Evolutionary conservation across 2,888 invertebrate genomes (phyloP).

Genomic region (Alviniconcha strummeri): DNA sequence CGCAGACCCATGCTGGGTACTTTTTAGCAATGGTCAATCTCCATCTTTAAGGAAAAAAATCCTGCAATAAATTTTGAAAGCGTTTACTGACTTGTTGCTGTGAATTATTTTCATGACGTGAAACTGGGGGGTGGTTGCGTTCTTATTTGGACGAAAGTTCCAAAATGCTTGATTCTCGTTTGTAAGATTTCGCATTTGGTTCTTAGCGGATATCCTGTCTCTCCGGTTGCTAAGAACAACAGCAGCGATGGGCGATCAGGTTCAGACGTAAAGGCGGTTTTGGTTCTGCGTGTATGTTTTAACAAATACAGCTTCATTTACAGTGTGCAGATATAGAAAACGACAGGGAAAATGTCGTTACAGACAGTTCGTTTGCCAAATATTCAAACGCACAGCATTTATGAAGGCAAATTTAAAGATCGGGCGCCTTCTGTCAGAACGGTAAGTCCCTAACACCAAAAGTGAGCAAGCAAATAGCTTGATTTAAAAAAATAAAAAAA

Average conservation of each 20-base stretch:
- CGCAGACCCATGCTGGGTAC: too few relatives aligned
- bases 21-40: too few relatives aligned
- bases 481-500: too few relatives aligned
- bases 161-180: neutral
- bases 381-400: constrained; percentile 57
- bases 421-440: constrained; percentile 61
- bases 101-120: too few relatives aligned
- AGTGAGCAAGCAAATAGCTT: too few relatives aligned
- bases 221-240: constrained; percentile 25
- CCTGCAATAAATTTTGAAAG: too few relatives aligned
- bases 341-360: constrained; percentile 25
- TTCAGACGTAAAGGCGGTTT: too few relatives aligned
- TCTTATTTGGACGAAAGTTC: too few relatives aligned
- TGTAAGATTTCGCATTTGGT: neutral
- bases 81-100: too few relatives aligned
- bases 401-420: constrained; percentile 67
- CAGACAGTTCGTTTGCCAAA: constrained; percentile 51
- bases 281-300: too few relatives aligned
- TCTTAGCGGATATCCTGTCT: constrained; percentile 2
- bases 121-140: too few relatives aligned
- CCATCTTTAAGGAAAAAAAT: too few relatives aligned
- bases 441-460: constrained; percentile 49
- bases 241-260: constrained; percentile 22
- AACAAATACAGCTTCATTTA: neutral
- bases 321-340: neutral